These are phyloP conservation scores for Parnassius mnemosyne DNA, from an alignment of 2,888 invertebrate species.

Conservation along the genomic window DNA sequence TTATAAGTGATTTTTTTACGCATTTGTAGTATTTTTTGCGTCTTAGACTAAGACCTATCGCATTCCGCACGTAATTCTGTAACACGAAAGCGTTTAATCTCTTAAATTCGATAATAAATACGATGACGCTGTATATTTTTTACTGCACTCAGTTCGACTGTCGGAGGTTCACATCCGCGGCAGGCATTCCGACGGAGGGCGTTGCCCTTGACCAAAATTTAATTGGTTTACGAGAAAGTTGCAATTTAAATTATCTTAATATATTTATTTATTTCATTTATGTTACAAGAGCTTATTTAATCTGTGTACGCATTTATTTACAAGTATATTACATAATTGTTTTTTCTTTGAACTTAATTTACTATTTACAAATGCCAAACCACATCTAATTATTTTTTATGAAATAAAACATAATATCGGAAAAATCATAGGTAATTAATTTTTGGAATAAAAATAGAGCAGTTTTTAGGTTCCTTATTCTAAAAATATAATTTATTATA, in stretches of 20 bases:
- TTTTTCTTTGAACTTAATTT: too few species aligned
- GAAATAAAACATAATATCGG: too few species aligned
- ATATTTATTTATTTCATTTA: too few species aligned
- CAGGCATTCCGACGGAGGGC: conserved; percentile 27
- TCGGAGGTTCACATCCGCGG: conserved; percentile 26
- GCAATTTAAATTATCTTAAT: neutral
- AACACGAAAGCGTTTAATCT: conserved; percentile 9
- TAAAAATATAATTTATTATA: too few species aligned
- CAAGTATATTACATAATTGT: too few species aligned
- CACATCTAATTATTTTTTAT: too few species aligned
- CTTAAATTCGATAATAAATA: conserved; percentile 14
- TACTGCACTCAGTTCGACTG: conserved; percentile 9
- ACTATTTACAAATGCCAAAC: too few species aligned
- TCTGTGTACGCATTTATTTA: too few species aligned
- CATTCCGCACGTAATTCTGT: conserved; percentile 1
- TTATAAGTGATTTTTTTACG: neutral
- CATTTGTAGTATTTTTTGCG: neutral
- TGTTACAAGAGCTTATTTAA: too few species aligned
- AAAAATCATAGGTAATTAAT: too few species aligned
- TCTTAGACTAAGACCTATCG: neutral
- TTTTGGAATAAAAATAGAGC: too few species aligned
- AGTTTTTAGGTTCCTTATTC: too few species aligned
- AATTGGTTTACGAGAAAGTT: conserved; percentile 16
- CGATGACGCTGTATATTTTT: conserved; percentile 20
- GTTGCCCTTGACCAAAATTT: conserved; percentile 24